Percentiles rank a stretch among this genome's conserved stretches.
Conservation (phyloP, 1,140 invertebrate genomes). For the Macrotrachela quadricornifera region DNA sequence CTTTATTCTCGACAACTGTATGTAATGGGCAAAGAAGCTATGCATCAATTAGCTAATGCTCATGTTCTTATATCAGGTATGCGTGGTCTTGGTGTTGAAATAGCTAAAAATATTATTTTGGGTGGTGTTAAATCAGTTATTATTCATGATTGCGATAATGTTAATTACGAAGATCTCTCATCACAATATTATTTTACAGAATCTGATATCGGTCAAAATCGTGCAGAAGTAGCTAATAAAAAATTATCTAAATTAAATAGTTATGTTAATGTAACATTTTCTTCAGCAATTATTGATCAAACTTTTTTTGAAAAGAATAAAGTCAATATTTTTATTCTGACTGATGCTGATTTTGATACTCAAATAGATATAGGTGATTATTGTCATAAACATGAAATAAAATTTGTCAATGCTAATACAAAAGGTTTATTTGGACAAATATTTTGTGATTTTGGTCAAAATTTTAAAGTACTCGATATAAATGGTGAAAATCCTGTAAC, state of each 20-base stretch:
- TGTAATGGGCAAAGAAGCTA: constrained; percentile 87
- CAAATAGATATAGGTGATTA: constrained; percentile 56
- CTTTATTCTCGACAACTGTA: constrained; percentile 81
- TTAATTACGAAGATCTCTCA: constrained; percentile 32
- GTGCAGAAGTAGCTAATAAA: constrained; percentile 54
- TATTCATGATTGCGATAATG: constrained; percentile 49
- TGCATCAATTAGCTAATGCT: constrained; percentile 79
- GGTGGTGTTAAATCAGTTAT: constrained; percentile 92
- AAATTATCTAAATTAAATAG: constrained; percentile 71
- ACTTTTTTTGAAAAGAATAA: not conserved
- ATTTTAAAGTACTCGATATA: constrained; percentile 61
- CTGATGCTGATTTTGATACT: constrained; percentile 48
- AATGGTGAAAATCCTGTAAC: constrained; percentile 64
- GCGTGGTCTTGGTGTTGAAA: constrained; percentile 79
- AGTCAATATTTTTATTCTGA: constrained; percentile 62
- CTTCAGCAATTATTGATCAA: not conserved
- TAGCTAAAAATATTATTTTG: constrained; percentile 93
- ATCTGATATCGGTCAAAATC: constrained; percentile 59
- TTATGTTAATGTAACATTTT: constrained; percentile 55
- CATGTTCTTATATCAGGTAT: constrained; percentile 90
- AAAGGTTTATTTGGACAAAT: constrained; percentile 68
- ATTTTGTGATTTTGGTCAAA: constrained; percentile 81
- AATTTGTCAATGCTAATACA: constrained; percentile 68
- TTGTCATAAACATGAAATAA: constrained; percentile 56
- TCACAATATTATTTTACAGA: constrained; percentile 56